Evolutionary conservation across 2,888 invertebrate species (phyloP), one percentile per base, ranked within the genome.

Genomic region (Drosophila tanythrix): DNA sequence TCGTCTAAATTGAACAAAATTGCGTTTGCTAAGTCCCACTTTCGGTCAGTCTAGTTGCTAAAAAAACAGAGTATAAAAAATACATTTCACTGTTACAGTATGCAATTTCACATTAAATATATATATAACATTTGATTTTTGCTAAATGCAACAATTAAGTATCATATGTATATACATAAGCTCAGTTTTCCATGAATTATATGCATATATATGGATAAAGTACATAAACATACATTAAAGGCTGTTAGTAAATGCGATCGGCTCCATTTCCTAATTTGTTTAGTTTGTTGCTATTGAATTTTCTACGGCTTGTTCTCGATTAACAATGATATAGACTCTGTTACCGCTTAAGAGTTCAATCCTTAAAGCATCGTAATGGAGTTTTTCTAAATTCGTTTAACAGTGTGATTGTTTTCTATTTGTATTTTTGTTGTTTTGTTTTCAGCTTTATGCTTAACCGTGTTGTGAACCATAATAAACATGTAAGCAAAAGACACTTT

Each of bases 121-220:
- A 65, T 61, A 72, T 65, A 75, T 56, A 80, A 63, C 38, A 58
- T 74, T 65, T 60, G n/a, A 65, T 60, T 64, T 69, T 70, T 67
- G 69, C 76, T 87, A 88, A 88, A 88, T 88, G 87, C 90, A 90
- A 74, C 67, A 59, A 50, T 83, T 79, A 90, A 86, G 76, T 88
- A 83, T 74, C 76, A 83, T 70, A 67, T 33, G 13, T 51, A 36
- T 79, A 25, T 62, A 51, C 62, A 51, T 53, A 36, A 57, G 31
- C 40, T 70, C 58, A 53, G 60, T 74, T 67, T 68, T 60, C 48
- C 52, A 50, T 35, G 46, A 25, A 50, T 43, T 40, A n/a, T 36
- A 51, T 46, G 13, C 25, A 61, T 43, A 25, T 43, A 25, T 21
- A 55, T 46, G 53, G 18, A 27, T 50, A 27, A 13, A 27, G 18